Evolutionary conservation across 2,888 invertebrate genomes (phyloP).

Genomic region (Stictocephala bisonia): DNA sequence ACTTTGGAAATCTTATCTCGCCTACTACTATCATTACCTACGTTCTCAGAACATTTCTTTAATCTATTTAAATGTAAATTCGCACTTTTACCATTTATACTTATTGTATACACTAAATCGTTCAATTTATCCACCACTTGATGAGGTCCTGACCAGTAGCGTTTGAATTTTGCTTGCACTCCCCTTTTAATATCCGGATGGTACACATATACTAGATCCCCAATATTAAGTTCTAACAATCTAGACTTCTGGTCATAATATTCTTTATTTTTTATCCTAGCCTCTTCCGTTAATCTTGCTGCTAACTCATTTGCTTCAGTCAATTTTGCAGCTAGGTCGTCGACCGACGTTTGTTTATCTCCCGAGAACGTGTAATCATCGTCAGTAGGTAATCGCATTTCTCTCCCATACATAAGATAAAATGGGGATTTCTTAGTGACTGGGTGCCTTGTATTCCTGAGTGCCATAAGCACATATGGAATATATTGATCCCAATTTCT

Average conservation of each 20-base stretch:
- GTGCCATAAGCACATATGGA: no score
- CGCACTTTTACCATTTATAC: neutral
- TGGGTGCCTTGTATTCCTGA: neutral
- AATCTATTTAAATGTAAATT: conserved; percentile 8
- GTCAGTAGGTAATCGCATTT: neutral
- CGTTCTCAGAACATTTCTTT: neutral
- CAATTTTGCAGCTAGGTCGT: neutral
- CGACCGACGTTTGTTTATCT: neutral
- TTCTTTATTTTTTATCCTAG: neutral
- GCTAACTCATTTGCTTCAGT: neutral
- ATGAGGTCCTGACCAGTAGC: conserved; percentile 22
- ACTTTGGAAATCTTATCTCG: neutral
- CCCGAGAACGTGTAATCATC: conserved; percentile 1
- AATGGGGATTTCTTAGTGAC: neutral
- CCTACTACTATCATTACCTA: neutral
- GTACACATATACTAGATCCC: neutral
- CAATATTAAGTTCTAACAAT: neutral
- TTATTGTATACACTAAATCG: neutral
- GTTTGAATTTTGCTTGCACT: neutral
- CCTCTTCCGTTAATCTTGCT: neutral
- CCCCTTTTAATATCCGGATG: neutral
- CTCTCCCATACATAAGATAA: neutral
- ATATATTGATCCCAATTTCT: conserved; percentile 61
- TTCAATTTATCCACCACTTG: conserved; percentile 2
- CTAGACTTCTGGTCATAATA: neutral